Percentiles rank a stretch among this genome's conserved stretches.
Conservation (phyloP, 1,140 invertebrate genomes). For the Drosophila aff. region DNA sequence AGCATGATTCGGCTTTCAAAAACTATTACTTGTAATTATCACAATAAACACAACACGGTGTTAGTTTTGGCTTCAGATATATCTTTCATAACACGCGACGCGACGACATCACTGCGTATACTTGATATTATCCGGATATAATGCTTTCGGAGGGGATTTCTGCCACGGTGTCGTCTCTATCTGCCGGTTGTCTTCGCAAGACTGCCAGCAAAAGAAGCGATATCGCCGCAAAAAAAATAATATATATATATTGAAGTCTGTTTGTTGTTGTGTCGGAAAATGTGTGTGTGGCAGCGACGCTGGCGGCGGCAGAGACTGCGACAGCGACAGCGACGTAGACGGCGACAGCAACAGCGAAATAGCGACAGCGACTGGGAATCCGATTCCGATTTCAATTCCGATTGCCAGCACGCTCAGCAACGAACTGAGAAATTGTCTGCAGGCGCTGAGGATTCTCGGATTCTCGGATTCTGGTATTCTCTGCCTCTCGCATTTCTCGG, state of each 20-base stretch:
- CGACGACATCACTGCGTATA: constrained; percentile 44
- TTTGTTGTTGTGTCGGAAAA: constrained; percentile 17
- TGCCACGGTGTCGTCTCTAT: constrained; percentile 74
- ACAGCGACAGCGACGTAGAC: constrained; percentile 4
- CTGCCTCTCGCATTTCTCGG: not conserved
- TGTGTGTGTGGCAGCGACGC: constrained; percentile 26
- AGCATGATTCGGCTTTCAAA: constrained; percentile 61
- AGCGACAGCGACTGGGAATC: constrained; percentile 13
- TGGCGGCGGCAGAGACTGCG: constrained; percentile 5
- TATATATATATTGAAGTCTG: not conserved
- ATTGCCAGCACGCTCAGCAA: constrained; percentile 63
- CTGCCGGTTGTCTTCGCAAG: constrained; percentile 83
- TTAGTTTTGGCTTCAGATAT: constrained; percentile 13
- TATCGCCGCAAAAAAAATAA: constrained; percentile 67
- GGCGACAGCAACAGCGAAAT: constrained; percentile 10
- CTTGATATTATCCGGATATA: constrained; percentile 15
- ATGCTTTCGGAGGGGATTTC: constrained; percentile 9
- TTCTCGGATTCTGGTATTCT: not conserved
- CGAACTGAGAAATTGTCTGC: constrained; percentile 67
- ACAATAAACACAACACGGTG: constrained; percentile 49
- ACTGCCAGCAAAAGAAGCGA: constrained; percentile 67
- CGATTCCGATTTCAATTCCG: constrained; percentile 61
- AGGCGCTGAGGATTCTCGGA: constrained; percentile 51
- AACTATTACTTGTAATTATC: constrained; percentile 56
- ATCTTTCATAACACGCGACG: constrained; percentile 52